These are phyloP conservation scores for Lanistes nyassanus DNA, from an alignment of 1,140 invertebrate species.

Conservation along the genomic window DNA sequence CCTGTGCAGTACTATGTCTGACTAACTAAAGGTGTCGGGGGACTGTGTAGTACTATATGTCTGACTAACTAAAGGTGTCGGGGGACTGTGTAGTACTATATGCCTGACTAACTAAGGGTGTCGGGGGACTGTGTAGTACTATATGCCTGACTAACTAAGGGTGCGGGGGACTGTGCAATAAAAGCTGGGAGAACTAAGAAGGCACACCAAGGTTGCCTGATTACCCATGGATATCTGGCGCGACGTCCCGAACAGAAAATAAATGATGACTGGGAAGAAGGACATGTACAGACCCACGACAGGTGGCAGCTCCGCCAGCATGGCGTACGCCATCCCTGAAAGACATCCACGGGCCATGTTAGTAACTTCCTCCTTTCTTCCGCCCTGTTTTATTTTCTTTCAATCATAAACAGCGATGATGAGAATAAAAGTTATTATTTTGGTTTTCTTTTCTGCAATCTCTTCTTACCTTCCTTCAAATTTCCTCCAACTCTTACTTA, in stretches of 20 bases:
- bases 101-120: neutral
- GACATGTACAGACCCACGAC: constrained; percentile 67
- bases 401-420: too few species aligned
- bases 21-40: too few species aligned
- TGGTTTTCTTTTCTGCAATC: too few species aligned
- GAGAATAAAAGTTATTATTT: too few species aligned
- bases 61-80: too few species aligned
- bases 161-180: neutral
- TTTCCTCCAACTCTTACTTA: too few species aligned
- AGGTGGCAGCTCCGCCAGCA: constrained; percentile 64
- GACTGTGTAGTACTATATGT: too few species aligned
- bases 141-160: neutral
- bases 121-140: neutral
- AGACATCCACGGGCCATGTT: constrained; percentile 2
- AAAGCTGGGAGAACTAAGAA: too few species aligned
- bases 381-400: too few species aligned
- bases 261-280: constrained; percentile 67
- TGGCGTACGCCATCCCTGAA: constrained; percentile 66
- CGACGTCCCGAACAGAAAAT: constrained; percentile 67
- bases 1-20: too few species aligned
- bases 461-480: too few species aligned
- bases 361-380: too few species aligned
- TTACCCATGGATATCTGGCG: constrained; percentile 65
- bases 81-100: neutral
- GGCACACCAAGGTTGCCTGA: neutral